Evolutionary conservation across 92 coral and sea anemone genomes (phyloP), one percentile per base, ranked within the genome.

Genomic region (Pocillopora meandrina): DNA sequence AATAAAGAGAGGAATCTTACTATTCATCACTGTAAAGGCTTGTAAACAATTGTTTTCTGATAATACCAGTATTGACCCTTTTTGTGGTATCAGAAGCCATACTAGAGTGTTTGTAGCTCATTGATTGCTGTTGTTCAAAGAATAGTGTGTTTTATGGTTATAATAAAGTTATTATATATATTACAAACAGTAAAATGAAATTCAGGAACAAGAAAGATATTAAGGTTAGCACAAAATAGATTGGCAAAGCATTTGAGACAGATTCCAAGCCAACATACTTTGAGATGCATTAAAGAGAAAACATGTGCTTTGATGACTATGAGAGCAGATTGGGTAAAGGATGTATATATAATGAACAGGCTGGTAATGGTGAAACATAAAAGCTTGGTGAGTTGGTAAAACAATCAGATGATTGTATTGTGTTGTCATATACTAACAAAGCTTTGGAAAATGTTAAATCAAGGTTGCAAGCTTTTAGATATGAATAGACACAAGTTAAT

Each of bases 241-340:
- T 89, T 7, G 89, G 89, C 1, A 72, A 60, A 16, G 86, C 92
- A 2, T 89, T 61, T 61, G 63, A 2, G 12, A 69, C 74, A 5
- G 74, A 69, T 13, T 9, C 47, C 12, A 14, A 60, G 23, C 9
- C 78, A 72, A 9, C 52, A 0, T 89, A 89, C 33, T 89, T 84
- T 59, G 86, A 84, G 56, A 84, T 78, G 49, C 89, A 89, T 55
- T 72, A 84, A 35, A 61, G 92, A 17, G 89, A 84, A 52, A 89
- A 84, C 82, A n/a, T 89, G 33, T 64, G 71, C 49, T 2, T 19
- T 34, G 71, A 59, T 0, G 68, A 57, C 62, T 84, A 68, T 59
- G 8, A 81, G 73, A 19, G 76, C 5, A 58, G 58, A 66, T 4
- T n/a, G n/a, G n/a, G n/a, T n/a, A n/a, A n/a, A n/a, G n/a, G 91